Conservation (phyloP, 2,113 vertebrate species). For the Alosa alosa region DNA sequence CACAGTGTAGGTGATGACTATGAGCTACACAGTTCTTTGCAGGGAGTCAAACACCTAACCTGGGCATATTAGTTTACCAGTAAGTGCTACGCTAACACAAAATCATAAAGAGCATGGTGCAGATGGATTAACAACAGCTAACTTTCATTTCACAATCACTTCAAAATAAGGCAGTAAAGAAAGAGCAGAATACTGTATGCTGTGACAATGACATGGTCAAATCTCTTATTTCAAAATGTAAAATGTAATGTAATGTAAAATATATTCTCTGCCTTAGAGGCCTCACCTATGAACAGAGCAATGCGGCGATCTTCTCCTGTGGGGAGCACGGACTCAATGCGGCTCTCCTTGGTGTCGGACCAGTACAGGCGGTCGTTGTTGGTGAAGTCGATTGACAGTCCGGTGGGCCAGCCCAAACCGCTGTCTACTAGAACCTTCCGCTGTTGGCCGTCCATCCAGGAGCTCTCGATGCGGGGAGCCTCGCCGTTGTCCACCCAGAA, state of each 20-base stretch:
- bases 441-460: conserved; percentile 89
- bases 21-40: background rate
- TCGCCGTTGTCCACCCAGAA: conserved; percentile 90
- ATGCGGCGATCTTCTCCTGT: conserved; percentile 80
- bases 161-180: background rate
- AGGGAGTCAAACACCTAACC: background rate
- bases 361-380: conserved; percentile 87
- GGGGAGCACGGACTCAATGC: conserved; percentile 82
- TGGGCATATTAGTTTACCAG: background rate
- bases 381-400: conserved; percentile 85
- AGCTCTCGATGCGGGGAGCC: conserved; percentile 82
- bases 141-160: background rate
- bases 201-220: too few species aligned
- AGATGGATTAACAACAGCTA: background rate
- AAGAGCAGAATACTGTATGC: too few species aligned
- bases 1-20: background rate
- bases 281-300: conserved; percentile 78
- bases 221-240: too few species aligned
- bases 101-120: background rate
- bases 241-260: too few species aligned
- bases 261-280: background rate
- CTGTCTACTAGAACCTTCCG: conserved; percentile 74
- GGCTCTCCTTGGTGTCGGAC: conserved; percentile 89
- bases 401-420: conserved; percentile 87
- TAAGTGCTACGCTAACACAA: background rate